Evolutionary conservation across 2,113 vertebrate species (phyloP).

Genomic region (Bungarus multicinctus): DNA sequence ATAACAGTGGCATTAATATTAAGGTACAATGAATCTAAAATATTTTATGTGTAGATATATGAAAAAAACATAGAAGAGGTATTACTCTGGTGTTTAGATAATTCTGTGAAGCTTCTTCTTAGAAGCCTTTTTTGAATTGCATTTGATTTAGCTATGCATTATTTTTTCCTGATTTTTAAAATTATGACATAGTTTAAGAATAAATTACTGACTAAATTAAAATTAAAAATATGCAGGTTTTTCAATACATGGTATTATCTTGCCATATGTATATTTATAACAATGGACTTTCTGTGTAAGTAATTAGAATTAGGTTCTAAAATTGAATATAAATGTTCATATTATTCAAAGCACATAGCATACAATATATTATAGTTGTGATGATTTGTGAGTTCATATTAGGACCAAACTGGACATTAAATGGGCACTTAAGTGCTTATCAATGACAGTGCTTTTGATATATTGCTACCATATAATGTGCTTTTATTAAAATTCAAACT

Average conservation of each 20-base stretch:
- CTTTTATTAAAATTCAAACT: not conserved
- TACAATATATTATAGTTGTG: not conserved
- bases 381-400: constrained; percentile 20
- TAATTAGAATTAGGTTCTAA: not conserved
- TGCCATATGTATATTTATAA: not conserved
- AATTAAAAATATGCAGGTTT: not conserved
- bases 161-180: not conserved
- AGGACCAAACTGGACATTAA: not conserved
- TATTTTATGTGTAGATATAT: not conserved
- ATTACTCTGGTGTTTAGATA: constrained; percentile 7
- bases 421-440: constrained; percentile 12
- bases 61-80: not conserved
- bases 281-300: not conserved
- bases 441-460: not conserved
- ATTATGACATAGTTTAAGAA: not conserved
- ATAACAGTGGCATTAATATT: not conserved
- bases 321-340: not conserved
- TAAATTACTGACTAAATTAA: not conserved
- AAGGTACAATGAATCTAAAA: not conserved
- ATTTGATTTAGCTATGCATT: not conserved
- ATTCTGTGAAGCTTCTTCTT: constrained; percentile 16
- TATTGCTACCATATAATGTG: not conserved
- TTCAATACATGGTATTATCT: not conserved
- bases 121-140: not conserved
- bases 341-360: not conserved